These are phyloP conservation scores for Habropoda laboriosa DNA, from an alignment of 1,140 invertebrate genomes.

Conservation along the genomic window DNA sequence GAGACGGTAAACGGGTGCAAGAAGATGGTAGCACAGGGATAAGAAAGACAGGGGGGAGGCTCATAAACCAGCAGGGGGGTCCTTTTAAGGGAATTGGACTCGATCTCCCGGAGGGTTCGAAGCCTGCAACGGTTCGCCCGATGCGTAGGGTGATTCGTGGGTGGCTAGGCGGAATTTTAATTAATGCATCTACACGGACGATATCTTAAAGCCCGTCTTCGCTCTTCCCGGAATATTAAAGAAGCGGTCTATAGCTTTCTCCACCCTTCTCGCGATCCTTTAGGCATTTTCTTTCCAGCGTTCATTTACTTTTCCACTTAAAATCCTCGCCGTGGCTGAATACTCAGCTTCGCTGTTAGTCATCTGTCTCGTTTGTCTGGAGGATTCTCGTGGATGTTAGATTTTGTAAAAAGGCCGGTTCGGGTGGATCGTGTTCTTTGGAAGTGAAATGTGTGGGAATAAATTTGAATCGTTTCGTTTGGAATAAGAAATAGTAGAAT, in stretches of 20 bases:
- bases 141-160: not conserved
- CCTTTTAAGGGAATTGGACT: slow-evolving; percentile 33
- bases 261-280: no score
- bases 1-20: not conserved
- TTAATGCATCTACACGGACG: slow-evolving; percentile 40
- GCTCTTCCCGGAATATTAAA: slow-evolving; percentile 32
- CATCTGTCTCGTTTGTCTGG: not conserved
- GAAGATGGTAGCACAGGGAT: not conserved
- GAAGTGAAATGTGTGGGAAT: no score
- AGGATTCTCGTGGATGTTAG: no score
- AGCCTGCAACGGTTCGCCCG: not conserved
- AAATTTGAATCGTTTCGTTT: no score
- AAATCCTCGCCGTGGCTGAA: not conserved
- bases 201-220: slow-evolving; percentile 21
- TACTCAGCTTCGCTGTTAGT: not conserved
- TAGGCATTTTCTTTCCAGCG: no score
- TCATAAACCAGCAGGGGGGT: slow-evolving; percentile 1
- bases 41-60: not conserved
- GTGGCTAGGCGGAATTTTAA: slow-evolving; percentile 36
- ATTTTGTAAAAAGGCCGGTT: no score
- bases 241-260: not conserved
- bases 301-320: slow-evolving; percentile 7
- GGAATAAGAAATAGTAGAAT: no score
- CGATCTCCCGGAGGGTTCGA: slow-evolving; percentile 1
- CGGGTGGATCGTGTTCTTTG: no score